These are phyloP conservation scores for Lottia gigantea DNA, from an alignment of 2,888 invertebrate species.

Conservation along the genomic window DNA sequence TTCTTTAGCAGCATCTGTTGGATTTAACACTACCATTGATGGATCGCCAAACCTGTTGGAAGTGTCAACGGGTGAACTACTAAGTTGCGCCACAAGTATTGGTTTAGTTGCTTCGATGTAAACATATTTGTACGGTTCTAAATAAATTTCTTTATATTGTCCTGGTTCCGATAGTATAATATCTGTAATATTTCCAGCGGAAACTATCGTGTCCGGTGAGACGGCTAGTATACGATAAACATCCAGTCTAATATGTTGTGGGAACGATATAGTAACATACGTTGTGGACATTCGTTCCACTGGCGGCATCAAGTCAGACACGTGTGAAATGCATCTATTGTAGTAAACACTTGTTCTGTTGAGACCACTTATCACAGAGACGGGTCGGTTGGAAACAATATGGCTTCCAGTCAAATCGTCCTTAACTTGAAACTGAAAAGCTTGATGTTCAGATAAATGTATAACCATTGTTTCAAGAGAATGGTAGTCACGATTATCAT, in stretches of 20 bases:
- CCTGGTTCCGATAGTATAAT: constrained; percentile 19
- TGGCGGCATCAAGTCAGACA: constrained; percentile 20
- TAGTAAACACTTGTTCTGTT: constrained; percentile 17
- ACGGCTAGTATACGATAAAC: constrained; percentile 24
- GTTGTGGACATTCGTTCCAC: constrained; percentile 33
- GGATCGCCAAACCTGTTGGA: constrained; percentile 8
- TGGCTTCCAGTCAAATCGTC: constrained; percentile 19
- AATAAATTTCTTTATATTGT: constrained; percentile 13
- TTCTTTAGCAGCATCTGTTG: constrained; percentile 11
- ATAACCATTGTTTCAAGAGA: constrained; percentile 1
- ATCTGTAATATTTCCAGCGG: background rate
- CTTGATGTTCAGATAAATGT: constrained; percentile 18
- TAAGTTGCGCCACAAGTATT: constrained; percentile 14
- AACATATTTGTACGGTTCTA: background rate
- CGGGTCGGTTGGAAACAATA: constrained; percentile 13
- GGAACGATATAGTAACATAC: constrained; percentile 33
- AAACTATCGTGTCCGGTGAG: constrained; percentile 15
- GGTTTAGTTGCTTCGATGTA: constrained; percentile 15
- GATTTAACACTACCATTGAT: constrained; percentile 9
- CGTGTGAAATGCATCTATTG: constrained; percentile 10
- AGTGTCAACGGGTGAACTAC: background rate
- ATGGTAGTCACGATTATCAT: constrained; percentile 7
- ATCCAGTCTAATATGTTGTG: constrained; percentile 2
- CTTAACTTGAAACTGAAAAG: background rate
- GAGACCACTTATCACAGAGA: constrained; percentile 19